Percentiles rank a stretch among this genome's conserved stretches.
These are phyloP conservation scores for Allacma fusca DNA, from an alignment of 2,888 invertebrate species.

Conservation along the genomic window DNA sequence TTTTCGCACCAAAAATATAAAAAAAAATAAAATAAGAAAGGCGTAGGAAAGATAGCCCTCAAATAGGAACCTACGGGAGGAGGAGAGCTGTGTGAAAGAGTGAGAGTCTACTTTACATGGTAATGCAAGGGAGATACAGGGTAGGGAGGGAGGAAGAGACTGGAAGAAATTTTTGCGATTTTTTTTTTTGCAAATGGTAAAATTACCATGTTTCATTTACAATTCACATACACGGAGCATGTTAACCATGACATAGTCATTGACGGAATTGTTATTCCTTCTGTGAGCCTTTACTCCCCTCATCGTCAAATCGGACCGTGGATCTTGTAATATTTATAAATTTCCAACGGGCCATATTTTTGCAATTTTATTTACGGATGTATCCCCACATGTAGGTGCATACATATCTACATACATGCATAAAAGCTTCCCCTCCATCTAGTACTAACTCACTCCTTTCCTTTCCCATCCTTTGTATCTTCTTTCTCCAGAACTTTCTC, in stretches of 20 bases:
- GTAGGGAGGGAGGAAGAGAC: neutral
- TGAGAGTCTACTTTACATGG: neutral
- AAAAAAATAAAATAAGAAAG: neutral
- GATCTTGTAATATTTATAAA: neutral
- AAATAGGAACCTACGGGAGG: neutral
- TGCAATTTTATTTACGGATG: neutral
- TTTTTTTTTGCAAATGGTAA: constrained; percentile 23
- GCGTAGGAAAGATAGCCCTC: neutral
- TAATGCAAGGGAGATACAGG: neutral
- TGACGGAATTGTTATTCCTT: constrained; percentile 36
- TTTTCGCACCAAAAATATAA: neutral
- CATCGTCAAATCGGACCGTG: neutral
- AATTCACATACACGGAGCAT: constrained; percentile 18
- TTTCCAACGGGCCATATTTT: neutral
- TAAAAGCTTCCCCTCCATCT: too few species aligned
- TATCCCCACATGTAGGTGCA: too few species aligned
- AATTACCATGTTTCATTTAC: constrained; percentile 36
- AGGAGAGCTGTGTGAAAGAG: neutral
- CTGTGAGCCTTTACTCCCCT: neutral
- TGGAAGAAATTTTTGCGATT: constrained; percentile 12
- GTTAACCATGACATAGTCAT: constrained; percentile 36
- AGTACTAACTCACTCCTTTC: too few species aligned
- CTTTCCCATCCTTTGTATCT: too few species aligned
- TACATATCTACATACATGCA: too few species aligned
- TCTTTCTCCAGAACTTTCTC: too few species aligned